Conservation (phyloP, 2,888 invertebrate species). For the Pristionchus fissidentatus region DNA sequence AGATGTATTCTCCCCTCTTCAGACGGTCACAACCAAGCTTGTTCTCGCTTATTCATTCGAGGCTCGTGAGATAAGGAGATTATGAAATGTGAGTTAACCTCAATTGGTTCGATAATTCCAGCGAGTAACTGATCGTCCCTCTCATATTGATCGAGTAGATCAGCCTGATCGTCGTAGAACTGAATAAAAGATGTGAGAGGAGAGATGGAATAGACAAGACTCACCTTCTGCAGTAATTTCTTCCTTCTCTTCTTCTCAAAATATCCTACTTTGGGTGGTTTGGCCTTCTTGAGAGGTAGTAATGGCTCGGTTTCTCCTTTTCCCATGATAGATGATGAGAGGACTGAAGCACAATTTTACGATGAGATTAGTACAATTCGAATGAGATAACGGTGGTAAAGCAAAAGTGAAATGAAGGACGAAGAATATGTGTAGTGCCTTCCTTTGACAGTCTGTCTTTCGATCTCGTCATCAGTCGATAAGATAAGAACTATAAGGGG, state of each 20-base stretch:
- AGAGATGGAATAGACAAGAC: constrained; percentile 11
- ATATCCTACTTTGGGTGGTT: constrained; percentile 76
- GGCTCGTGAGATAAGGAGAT: too few species aligned
- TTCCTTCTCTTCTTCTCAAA: constrained; percentile 51
- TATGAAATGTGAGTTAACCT: constrained; percentile 41
- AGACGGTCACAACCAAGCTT: not conserved
- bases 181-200: constrained; percentile 48
- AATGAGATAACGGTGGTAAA: not conserved
- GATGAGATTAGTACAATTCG: not conserved
- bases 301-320: constrained; percentile 76
- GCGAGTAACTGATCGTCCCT: constrained; percentile 56
- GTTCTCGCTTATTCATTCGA: not conserved
- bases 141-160: constrained; percentile 58
- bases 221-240: constrained; percentile 51
- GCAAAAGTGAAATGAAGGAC: constrained; percentile 22
- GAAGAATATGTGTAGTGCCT: constrained; percentile 20
- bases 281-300: constrained; percentile 81
- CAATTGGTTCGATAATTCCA: constrained; percentile 51
- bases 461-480: constrained; percentile 5
- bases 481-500: constrained; percentile 24
- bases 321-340: too few species aligned
- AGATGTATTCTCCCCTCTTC: not conserved
- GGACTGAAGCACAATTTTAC: not conserved
- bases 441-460: not conserved
- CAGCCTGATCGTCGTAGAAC: constrained; percentile 58